phyloP scores from a whole-genome alignment of 2,888 invertebrate genomes.

The Phortica magna region DNA sequence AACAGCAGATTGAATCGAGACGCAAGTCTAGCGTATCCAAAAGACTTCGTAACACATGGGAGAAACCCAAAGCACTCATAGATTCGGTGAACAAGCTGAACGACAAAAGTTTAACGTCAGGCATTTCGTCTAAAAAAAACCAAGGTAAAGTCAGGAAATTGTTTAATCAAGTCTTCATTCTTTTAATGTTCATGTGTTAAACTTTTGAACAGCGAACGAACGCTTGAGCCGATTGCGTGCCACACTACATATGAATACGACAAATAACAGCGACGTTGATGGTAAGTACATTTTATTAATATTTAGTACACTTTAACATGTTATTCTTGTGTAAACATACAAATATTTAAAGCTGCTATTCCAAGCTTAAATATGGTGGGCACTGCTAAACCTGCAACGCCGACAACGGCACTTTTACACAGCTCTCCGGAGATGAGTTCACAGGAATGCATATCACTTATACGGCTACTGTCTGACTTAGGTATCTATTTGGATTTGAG shows the following conservation, averaged over 20 bases:
- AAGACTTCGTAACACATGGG: slow-evolving; percentile 43
- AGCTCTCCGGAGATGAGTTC: neutral
- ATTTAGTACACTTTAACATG: neutral
- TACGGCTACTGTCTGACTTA: neutral
- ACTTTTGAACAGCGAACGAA: slow-evolving; percentile 48
- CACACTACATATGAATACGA: slow-evolving; percentile 39
- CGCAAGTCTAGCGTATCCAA: neutral
- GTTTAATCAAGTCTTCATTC: neutral
- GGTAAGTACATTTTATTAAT: neutral
- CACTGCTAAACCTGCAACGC: neutral
- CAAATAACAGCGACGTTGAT: neutral
- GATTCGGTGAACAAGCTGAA: slow-evolving; percentile 47
- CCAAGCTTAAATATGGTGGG: neutral
- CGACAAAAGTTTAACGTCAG: neutral
- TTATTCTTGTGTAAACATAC: neutral
- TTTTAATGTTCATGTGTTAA: neutral
- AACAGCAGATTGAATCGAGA: neutral
- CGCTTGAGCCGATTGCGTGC: slow-evolving; percentile 44
- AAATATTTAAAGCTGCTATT: neutral
- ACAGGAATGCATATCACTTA: slow-evolving; percentile 30
- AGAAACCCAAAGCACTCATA: slow-evolving; percentile 51
- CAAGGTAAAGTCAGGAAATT: slow-evolving; percentile 38
- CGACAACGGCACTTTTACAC: neutral
- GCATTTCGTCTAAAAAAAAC: neutral
- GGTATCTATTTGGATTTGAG: neutral